A percentile compares a stretch with the other conserved stretches of the same genome.
phyloP scores from a whole-genome alignment of 2,113 vertebrate species.

The Podocnemis expansa region DNA sequence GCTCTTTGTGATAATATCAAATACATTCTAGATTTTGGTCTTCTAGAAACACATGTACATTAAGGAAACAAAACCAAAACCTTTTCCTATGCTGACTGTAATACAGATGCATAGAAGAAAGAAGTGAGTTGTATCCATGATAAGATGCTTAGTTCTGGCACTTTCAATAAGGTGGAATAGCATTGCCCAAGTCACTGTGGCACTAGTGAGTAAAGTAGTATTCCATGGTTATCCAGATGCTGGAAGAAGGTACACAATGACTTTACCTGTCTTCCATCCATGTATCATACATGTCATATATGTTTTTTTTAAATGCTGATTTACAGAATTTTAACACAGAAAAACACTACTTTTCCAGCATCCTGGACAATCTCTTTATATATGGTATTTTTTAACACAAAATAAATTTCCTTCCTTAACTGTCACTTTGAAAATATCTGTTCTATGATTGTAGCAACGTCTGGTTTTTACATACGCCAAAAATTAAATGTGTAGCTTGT shows the following conservation, averaged over 20 bases:
- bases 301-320: neutral
- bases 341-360: neutral
- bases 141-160: neutral
- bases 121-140: neutral
- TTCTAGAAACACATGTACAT: neutral
- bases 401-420: neutral
- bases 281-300: neutral
- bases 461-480: neutral
- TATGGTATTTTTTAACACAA: neutral
- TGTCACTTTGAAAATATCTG: neutral
- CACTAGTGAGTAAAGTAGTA: neutral
- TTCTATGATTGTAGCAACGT: neutral
- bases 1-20: neutral
- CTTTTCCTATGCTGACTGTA: neutral
- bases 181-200: neutral
- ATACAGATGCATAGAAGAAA: neutral
- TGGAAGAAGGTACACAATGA: neutral
- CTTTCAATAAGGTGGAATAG: neutral
- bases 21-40: neutral
- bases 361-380: neutral
- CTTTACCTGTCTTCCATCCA: neutral
- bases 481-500: constrained; percentile 9
- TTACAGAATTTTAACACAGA: neutral
- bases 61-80: neutral
- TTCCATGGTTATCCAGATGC: neutral